These are phyloP conservation scores for Lycocerus yunnanus DNA, from an alignment of 2,888 invertebrate genomes.

Conservation along the genomic window DNA sequence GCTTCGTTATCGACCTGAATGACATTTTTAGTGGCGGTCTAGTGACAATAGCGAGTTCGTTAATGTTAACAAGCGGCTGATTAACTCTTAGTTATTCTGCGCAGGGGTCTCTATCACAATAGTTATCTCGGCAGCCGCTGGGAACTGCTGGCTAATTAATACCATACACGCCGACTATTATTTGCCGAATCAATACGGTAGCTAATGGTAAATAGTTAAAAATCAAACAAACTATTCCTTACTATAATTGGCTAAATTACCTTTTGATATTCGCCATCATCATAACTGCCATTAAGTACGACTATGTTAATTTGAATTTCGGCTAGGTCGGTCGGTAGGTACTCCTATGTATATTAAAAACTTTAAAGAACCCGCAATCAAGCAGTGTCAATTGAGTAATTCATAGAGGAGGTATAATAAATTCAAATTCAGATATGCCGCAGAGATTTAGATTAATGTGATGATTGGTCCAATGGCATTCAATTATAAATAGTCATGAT, in stretches of 20 bases:
- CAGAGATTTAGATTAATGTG: neutral
- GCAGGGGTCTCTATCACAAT: slow-evolving; percentile 35
- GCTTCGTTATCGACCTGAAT: slow-evolving; percentile 51
- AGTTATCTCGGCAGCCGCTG: slow-evolving; percentile 36
- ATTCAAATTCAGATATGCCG: neutral
- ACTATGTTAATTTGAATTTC: too few relatives aligned
- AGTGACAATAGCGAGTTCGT: slow-evolving; percentile 52
- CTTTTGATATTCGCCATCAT: too few relatives aligned
- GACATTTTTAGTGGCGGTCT: slow-evolving; percentile 49
- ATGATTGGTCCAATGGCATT: neutral
- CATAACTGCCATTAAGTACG: too few relatives aligned
- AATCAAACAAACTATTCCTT: slow-evolving; percentile 13
- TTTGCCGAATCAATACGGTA: slow-evolving; percentile 36
- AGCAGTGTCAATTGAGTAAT: neutral
- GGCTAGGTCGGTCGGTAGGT: too few relatives aligned
- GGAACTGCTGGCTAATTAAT: slow-evolving; percentile 37
- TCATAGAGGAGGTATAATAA: neutral
- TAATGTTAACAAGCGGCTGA: slow-evolving; percentile 54
- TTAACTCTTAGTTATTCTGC: slow-evolving; percentile 49
- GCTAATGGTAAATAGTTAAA: slow-evolving; percentile 26
- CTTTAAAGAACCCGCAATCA: neutral
- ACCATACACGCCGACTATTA: slow-evolving; percentile 36
- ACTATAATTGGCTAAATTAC: too few relatives aligned
- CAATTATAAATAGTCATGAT: neutral
- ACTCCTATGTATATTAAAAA: too few relatives aligned